Evolutionary conservation across 2,113 vertebrate genomes (phyloP).

Genomic region (Parus major): DNA sequence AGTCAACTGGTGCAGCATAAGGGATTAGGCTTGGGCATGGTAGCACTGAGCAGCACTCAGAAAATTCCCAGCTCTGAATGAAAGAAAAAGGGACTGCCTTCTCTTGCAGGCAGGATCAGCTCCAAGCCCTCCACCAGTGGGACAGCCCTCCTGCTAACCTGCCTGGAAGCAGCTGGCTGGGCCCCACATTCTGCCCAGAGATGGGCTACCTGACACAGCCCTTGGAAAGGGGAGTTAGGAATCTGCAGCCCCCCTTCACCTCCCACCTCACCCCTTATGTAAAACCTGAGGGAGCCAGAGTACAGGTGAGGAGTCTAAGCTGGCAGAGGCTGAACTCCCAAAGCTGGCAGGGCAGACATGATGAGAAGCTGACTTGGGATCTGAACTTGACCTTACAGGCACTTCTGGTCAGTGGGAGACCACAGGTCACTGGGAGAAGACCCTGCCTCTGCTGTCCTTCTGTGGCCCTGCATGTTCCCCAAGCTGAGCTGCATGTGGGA

Average conservation of each 20-base stretch:
- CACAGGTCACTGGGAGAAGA: background rate
- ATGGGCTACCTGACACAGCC: background rate
- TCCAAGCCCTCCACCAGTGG: background rate
- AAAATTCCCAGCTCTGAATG: background rate
- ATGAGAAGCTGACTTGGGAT: background rate
- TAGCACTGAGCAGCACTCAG: background rate
- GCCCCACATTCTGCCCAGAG: background rate
- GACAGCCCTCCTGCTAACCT: background rate
- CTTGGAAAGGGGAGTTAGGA: background rate
- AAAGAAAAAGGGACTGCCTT: background rate
- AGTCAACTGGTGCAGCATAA: background rate
- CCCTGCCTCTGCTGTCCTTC: background rate
- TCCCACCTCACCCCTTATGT: background rate
- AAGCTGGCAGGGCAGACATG: background rate
- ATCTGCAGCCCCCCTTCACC: background rate
- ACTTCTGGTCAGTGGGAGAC: background rate
- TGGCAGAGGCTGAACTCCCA: background rate
- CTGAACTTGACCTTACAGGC: background rate
- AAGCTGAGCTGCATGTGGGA: background rate
- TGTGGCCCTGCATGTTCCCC: background rate
- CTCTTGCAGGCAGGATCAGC: background rate
- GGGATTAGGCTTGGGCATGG: background rate
- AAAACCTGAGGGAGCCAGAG: background rate
- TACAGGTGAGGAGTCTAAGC: accelerated
- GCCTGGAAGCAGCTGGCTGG: background rate